phyloP scores from a whole-genome alignment of 2,113 vertebrate species.

The Emydura subglobosa region DNA sequence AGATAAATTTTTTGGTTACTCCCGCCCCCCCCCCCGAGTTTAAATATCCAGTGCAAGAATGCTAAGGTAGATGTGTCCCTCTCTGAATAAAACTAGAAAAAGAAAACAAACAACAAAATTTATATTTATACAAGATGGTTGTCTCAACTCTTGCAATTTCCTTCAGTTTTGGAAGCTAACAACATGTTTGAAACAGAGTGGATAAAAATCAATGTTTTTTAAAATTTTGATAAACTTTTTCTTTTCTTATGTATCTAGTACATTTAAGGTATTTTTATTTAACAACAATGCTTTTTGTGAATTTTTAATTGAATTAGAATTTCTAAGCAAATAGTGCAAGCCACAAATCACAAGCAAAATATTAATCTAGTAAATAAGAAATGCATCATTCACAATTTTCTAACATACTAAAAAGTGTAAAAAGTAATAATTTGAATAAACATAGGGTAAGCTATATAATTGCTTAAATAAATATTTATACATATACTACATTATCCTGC shows the following conservation, averaged over 20 bases:
- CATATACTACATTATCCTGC: neutral
- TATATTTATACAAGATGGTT: neutral
- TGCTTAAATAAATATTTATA: neutral
- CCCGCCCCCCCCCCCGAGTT: neutral
- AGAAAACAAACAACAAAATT: neutral
- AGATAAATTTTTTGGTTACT: neutral
- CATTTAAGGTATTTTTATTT: neutral
- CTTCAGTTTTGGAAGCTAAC: neutral
- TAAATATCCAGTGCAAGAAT: neutral
- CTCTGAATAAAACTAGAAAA: neutral
- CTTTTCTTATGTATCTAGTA: neutral
- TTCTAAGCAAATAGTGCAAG: neutral
- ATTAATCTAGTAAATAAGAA: neutral
- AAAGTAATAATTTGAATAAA: neutral
- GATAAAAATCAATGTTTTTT: neutral
- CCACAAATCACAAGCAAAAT: neutral
- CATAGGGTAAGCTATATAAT: neutral
- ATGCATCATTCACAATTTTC: neutral
- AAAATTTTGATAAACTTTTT: neutral
- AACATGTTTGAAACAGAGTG: neutral
- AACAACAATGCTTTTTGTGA: neutral
- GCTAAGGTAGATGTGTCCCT: neutral
- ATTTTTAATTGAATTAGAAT: neutral
- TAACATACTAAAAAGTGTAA: neutral
- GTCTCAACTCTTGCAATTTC: slow-evolving; percentile 5